These are phyloP conservation scores for Napeogenes sylphis DNA, from an alignment of 2,888 invertebrate genomes.

Conservation along the genomic window DNA sequence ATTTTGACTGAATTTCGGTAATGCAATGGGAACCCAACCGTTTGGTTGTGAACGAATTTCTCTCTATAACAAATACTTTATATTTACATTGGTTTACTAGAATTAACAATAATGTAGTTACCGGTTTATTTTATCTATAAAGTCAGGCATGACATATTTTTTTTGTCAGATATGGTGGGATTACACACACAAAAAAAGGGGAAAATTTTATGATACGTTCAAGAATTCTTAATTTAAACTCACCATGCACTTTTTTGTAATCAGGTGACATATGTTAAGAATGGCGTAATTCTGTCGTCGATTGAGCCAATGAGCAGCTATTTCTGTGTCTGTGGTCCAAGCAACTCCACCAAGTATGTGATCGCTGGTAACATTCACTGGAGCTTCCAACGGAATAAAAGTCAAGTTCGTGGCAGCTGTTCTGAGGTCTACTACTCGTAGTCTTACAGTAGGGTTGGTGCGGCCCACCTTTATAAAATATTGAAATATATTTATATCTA, in stretches of 20 bases:
- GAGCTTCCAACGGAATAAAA: conserved; percentile 63
- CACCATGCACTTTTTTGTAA: conserved; percentile 52
- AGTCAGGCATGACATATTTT: background rate
- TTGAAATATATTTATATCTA: conserved; percentile 2
- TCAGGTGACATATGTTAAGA: conserved; percentile 77
- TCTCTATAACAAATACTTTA: conserved; percentile 52
- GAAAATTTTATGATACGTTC: background rate
- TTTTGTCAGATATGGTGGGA: background rate
- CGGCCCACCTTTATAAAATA: conserved; percentile 78
- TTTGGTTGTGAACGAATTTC: conserved; percentile 73
- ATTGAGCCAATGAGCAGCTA: conserved; percentile 89
- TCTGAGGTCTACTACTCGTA: conserved; percentile 80
- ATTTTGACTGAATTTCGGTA: conserved; percentile 73
- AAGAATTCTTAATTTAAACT: conserved; percentile 19
- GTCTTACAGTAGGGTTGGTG: conserved; percentile 82
- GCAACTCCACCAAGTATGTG: conserved; percentile 83
- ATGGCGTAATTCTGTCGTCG: conserved; percentile 87
- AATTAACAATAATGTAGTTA: background rate
- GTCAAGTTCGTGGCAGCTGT: conserved; percentile 38
- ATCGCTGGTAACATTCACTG: conserved; percentile 73
- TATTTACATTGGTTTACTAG: background rate
- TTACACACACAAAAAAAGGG: too few species aligned
- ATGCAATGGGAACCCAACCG: conserved; percentile 83
- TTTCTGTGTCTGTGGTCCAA: conserved; percentile 83
- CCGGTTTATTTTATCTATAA: too few species aligned